These are phyloP conservation scores for Pseudolycoriella hygida DNA, from an alignment of 2,888 invertebrate genomes.

Conservation along the genomic window DNA sequence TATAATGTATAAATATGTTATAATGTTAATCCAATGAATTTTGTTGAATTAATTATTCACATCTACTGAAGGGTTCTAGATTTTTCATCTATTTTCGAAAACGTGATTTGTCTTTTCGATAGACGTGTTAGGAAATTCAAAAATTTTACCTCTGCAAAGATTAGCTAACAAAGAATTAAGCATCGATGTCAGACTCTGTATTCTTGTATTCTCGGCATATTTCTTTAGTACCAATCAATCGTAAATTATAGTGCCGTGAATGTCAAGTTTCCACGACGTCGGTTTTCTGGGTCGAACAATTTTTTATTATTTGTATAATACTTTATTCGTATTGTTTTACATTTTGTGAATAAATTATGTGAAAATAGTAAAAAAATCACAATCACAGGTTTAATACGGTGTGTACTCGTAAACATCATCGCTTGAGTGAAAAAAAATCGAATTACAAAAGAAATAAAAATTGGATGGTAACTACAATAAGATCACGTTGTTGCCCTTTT, in stretches of 20 bases:
- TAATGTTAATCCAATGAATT: too few relatives aligned
- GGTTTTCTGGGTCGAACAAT: slow-evolving; percentile 1
- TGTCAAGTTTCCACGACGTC: slow-evolving; percentile 5
- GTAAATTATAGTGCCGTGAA: not conserved
- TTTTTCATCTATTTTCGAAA: too few relatives aligned
- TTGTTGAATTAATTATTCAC: too few relatives aligned
- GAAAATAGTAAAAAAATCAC: not conserved
- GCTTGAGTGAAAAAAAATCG: not conserved
- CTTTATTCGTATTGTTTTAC: not conserved
- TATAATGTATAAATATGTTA: too few relatives aligned
- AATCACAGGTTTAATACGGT: not conserved
- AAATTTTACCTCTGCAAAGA: too few relatives aligned
- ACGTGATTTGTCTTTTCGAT: too few relatives aligned
- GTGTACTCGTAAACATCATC: not conserved
- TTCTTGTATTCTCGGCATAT: too few relatives aligned
- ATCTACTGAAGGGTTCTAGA: too few relatives aligned
- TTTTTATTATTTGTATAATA: not conserved
- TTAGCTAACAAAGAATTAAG: too few relatives aligned
- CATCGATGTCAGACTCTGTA: too few relatives aligned
- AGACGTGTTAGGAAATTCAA: too few relatives aligned
- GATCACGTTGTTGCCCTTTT: slow-evolving; percentile 4
- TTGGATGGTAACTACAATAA: not conserved
- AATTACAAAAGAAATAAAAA: not conserved
- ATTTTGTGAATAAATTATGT: not conserved
- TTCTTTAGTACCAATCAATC: too few relatives aligned